Conservation (phyloP, 1,140 invertebrate genomes). For the Yoshiicerus persimilis region DNA sequence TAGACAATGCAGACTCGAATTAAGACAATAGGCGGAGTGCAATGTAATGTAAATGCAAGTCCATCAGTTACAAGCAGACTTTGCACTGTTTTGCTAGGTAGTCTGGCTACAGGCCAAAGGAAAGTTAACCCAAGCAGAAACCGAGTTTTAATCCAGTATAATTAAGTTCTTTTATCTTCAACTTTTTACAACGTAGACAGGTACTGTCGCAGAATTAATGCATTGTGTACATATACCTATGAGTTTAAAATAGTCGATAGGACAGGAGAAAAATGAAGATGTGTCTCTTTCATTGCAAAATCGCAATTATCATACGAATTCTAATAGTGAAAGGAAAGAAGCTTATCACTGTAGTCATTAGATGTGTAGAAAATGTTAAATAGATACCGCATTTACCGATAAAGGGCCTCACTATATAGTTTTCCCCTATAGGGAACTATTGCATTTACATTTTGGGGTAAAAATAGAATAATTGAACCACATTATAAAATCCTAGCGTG, state of each 20-base stretch:
- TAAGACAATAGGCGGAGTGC: neutral
- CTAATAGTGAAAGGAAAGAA: neutral
- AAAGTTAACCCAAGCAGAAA: neutral
- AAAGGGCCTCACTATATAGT: no score
- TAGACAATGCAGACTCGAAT: neutral
- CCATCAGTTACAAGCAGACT: neutral
- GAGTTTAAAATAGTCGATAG: neutral
- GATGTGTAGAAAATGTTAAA: neutral
- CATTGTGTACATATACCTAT: neutral
- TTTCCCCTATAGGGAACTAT: no score
- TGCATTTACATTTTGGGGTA: no score
- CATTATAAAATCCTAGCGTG: no score
- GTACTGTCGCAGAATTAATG: neutral
- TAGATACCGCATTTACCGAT: no score
- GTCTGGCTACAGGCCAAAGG: neutral
- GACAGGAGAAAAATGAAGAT: neutral
- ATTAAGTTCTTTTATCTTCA: neutral
- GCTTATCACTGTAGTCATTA: neutral
- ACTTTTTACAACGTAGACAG: neutral
- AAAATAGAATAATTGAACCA: no score
- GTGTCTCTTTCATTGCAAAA: neutral
- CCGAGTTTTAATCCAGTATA: neutral
- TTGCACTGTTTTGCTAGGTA: neutral
- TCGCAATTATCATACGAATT: neutral
- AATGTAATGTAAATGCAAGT: neutral